Evolutionary conservation across 2,797 vertebrate species (phyloP).

Genomic region (Cyprinodon diabolis): DNA sequence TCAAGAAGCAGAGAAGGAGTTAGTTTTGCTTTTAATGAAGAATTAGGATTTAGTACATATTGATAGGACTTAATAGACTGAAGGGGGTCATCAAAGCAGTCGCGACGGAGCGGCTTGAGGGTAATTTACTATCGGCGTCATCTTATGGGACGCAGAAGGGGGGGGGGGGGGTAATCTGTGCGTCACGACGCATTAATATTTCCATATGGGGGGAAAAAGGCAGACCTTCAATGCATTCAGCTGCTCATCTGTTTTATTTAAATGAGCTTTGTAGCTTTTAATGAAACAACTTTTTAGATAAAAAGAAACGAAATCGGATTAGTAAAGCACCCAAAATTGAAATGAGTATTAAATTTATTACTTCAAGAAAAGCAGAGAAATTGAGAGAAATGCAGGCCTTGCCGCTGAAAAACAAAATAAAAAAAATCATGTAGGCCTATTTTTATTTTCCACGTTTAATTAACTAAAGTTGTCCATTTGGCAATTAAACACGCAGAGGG

Average conservation of each 20-base stretch:
- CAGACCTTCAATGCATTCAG: not conserved
- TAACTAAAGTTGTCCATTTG: constrained; percentile 11
- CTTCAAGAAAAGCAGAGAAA: not conserved
- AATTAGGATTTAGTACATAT: constrained; percentile 80
- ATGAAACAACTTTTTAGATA: too few species aligned
- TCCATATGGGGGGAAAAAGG: constrained; percentile 15
- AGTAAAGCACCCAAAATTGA: not conserved
- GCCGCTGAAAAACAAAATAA: not conserved
- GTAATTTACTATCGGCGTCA: constrained; percentile 93
- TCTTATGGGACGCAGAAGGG: constrained; percentile 61
- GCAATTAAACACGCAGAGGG: constrained; percentile 23
- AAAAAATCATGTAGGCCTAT: not conserved
- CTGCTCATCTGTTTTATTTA: not conserved
- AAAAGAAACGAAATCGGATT: not conserved
- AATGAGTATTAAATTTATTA: not conserved
- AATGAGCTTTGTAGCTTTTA: not conserved
- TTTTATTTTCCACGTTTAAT: not conserved
- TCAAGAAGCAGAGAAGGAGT: constrained; percentile 22
- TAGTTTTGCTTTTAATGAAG: constrained; percentile 74
- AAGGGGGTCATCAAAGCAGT: constrained; percentile 78
- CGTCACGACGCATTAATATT: constrained; percentile 41
- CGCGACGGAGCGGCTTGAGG: constrained; percentile 90
- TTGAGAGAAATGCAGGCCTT: not conserved
- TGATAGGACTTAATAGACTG: constrained; percentile 81
- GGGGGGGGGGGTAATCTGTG: constrained; percentile 7